phyloP scores from a whole-genome alignment of 37 sponge, comb jelly and placozoan species.

The Cladorhizidae sp. region DNA sequence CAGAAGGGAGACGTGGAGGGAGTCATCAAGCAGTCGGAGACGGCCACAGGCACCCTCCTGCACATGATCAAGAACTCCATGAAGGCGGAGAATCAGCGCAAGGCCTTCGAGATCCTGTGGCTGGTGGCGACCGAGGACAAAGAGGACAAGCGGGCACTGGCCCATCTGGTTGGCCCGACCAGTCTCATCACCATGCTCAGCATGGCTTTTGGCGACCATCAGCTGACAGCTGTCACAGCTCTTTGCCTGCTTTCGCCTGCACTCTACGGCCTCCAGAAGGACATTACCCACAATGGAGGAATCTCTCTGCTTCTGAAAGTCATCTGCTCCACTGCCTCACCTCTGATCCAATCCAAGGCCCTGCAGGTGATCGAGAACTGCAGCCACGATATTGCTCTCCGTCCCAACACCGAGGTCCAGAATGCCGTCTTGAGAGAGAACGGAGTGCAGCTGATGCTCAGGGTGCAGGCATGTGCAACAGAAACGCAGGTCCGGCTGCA shows the following conservation, averaged over 20 bases:
- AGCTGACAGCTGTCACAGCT: constrained; percentile 15
- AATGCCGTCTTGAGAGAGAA: neutral
- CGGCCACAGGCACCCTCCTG: constrained; percentile 9
- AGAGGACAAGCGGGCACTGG: constrained; percentile 20
- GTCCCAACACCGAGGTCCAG: constrained; percentile 23
- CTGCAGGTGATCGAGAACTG: constrained; percentile 28
- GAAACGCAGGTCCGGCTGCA: neutral
- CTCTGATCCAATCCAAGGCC: neutral
- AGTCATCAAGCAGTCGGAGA: neutral
- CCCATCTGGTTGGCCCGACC: constrained; percentile 21
- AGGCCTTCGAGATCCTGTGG: constrained; percentile 35
- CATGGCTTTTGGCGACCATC: neutral
- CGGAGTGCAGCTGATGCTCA: constrained; percentile 20
- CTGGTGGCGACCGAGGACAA: neutral
- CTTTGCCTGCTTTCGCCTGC: constrained; percentile 15
- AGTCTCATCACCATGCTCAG: constrained; percentile 15
- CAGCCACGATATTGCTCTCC: constrained; percentile 9
- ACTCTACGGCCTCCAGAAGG: constrained; percentile 22
- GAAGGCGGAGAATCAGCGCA: neutral
- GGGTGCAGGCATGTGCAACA: neutral
- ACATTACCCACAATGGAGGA: constrained; percentile 9
- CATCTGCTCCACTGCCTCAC: neutral
- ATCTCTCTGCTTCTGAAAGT: constrained; percentile 14
- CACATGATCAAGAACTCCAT: constrained; percentile 5
- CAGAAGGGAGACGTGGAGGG: constrained; percentile 6